Percentiles rank a stretch among this genome's conserved stretches.
Evolutionary conservation across 2,797 vertebrate species (phyloP).

Genomic region (Erethizon dorsatum): DNA sequence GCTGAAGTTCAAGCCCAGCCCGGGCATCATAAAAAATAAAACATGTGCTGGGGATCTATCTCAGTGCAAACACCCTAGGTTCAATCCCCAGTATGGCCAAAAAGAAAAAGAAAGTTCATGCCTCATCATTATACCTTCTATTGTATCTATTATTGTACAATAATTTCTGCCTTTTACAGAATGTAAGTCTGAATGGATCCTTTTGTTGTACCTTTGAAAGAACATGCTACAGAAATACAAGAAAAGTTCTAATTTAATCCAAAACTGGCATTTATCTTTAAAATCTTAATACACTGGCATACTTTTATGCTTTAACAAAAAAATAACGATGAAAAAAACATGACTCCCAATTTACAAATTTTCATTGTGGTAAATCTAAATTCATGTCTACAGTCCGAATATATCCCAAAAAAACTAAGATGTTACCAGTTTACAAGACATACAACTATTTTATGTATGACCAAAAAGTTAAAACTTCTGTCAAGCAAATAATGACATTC

Average conservation of each 20-base stretch:
- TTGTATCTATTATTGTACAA: neutral
- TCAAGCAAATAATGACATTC: slow-evolving; percentile 38
- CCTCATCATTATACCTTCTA: slow-evolving; percentile 17
- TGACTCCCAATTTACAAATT: slow-evolving; percentile 38
- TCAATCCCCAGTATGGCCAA: neutral
- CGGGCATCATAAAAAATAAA: neutral
- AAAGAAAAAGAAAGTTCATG: neutral
- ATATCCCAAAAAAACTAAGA: slow-evolving; percentile 69
- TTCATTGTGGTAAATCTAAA: slow-evolving; percentile 22
- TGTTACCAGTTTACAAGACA: slow-evolving; percentile 45
- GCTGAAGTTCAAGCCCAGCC: neutral
- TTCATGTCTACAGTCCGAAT: slow-evolving; percentile 1
- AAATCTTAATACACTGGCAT: neutral
- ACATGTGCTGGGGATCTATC: neutral
- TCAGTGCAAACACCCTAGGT: neutral
- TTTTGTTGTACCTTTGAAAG: slow-evolving; percentile 45
- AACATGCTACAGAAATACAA: neutral
- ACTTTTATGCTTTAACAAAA: slow-evolving; percentile 61
- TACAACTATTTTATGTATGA: slow-evolving; percentile 22
- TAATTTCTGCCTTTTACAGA: slow-evolving; percentile 63
- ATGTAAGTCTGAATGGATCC: neutral
- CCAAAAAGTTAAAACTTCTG: slow-evolving; percentile 55
- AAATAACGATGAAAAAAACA: slow-evolving; percentile 47
- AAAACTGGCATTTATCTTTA: slow-evolving; percentile 65
- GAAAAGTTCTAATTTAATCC: slow-evolving; percentile 60